Evolutionary conservation across 2,797 vertebrate genomes (phyloP).

Genomic region (Vultur gryphus): DNA sequence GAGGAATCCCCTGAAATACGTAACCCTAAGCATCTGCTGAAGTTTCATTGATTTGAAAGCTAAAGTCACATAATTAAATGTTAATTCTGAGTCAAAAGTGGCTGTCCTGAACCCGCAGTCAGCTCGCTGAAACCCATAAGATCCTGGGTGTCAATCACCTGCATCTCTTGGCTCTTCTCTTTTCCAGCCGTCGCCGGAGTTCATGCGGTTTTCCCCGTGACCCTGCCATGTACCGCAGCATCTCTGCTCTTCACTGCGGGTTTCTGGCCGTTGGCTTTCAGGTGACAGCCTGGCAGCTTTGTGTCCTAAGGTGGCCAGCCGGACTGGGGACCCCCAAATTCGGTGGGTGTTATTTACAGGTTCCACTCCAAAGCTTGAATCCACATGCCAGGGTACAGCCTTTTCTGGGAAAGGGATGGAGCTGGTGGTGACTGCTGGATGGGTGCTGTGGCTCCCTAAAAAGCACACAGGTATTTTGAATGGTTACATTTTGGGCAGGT

Average conservation of each 20-base stretch:
- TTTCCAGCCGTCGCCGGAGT: accelerated
- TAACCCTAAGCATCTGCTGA: background rate
- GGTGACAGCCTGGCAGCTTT: background rate
- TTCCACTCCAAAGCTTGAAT: background rate
- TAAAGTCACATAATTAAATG: background rate
- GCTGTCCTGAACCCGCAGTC: background rate
- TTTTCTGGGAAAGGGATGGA: background rate
- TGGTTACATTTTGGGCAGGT: background rate
- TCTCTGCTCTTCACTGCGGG: background rate
- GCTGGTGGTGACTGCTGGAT: accelerated
- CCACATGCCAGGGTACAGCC: too few species aligned
- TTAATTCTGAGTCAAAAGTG: background rate
- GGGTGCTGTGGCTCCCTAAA: background rate
- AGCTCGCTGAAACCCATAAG: accelerated
- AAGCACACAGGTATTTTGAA: background rate
- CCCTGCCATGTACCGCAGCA: background rate
- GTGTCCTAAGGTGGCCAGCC: background rate
- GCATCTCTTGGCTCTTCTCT: background rate
- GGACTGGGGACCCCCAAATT: background rate
- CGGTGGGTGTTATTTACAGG: accelerated
- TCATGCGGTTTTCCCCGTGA: accelerated
- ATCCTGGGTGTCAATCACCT: too few species aligned
- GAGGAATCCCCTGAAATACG: background rate
- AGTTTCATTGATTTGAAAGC: background rate
- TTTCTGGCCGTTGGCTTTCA: background rate